Base-by-base conservation (phyloP, 2,888 invertebrate species). In the Thereva unica region DNA sequence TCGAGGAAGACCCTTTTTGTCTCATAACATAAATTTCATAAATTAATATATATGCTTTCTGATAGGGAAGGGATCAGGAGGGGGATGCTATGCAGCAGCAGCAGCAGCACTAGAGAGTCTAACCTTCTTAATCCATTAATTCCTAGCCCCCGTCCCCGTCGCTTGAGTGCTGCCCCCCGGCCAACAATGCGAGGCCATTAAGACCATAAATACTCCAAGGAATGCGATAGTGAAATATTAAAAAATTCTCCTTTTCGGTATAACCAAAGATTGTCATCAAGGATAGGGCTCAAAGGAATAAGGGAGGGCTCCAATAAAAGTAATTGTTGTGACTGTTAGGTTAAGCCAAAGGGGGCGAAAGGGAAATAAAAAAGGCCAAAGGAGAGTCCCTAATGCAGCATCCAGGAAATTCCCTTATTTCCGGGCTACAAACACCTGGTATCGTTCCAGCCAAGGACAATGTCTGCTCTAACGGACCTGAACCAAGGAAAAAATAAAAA, bases 201-300 rank as follows among this genome's bases (percentile, higher is more conserved):
- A 37, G 34, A 12, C 57, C 34, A 61, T 50, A 23, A 23, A 23
- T 23, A 23, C 23, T 23, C 23, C 23, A 23, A 23, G 23, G 23
- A 23, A 61, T 61, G 49, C 50, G 61, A 61, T 61, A 50, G 61
- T 61, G 49, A 61, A 61, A 50, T 61, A 50, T 61, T 50, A 61
- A 61, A 59, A 50, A 61, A 61, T 61, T 23, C 49, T 23, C 23
- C 23, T 23, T 23, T 23, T 5, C 50, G 53, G 9, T 41, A 38
- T 23, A 50, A 61, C 23, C 23, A 23, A 23, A 1, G 50, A 49
- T 61, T 61, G 61, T 61, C 49, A 61, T 61, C 50, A 52, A 35
- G 23, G 38, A 10, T 12, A 40, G 8, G 38, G n/a, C 53, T 37
- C 53, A 38, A 38, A 10, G n/a, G 59, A 38, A 9, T 12, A 35